Conservation (phyloP, 2,797 vertebrate genomes). For the Acanthiza pusilla region DNA sequence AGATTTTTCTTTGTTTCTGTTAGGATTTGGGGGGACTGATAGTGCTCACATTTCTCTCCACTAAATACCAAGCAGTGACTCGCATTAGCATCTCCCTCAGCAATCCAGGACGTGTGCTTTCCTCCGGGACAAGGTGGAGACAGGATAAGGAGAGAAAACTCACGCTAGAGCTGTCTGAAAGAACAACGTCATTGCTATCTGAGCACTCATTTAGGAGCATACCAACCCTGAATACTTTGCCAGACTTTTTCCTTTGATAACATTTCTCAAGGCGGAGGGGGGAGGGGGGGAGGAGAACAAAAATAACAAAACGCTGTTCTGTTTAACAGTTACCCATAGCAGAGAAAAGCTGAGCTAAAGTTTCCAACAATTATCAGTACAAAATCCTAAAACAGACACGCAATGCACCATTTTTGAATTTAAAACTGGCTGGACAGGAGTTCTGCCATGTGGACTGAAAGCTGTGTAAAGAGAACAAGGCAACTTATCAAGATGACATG, state of each 20-base stretch:
- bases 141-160: neutral
- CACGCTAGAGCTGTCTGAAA: neutral
- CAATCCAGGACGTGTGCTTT: neutral
- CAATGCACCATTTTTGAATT: neutral
- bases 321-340: conserved; percentile 29
- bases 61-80: neutral
- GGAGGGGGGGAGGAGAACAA: neutral
- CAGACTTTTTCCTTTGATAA: conserved; percentile 53
- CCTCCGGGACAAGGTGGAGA: neutral
- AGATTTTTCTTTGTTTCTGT: conserved; percentile 10
- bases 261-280: neutral
- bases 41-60: neutral
- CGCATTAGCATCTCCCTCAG: neutral
- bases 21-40: neutral
- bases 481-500: neutral
- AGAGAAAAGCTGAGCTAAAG: conserved; percentile 43
- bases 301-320: conserved; percentile 42
- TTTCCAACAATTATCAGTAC: conserved; percentile 44
- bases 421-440: neutral
- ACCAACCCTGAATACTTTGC: neutral
- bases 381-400: neutral
- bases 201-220: neutral
- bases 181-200: neutral
- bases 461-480: neutral
- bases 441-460: neutral